Evolutionary conservation across 2,888 invertebrate species (phyloP), one percentile per base, ranked within the genome.

Genomic region (Galerucella pusilla): DNA sequence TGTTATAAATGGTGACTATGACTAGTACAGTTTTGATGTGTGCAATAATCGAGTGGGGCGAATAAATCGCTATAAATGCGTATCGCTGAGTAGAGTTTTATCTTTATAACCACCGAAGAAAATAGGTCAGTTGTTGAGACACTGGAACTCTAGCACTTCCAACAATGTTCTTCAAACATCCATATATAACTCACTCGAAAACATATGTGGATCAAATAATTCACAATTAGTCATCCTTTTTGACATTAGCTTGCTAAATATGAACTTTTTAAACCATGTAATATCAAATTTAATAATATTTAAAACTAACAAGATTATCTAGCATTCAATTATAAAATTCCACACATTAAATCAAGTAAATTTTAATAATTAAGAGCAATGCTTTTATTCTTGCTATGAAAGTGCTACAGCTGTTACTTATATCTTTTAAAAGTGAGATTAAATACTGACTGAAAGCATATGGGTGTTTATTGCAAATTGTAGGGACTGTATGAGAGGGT

Each of bases 1-100:
- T 88, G 87, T 88, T 88, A 87, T 86, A 86, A 87, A 87, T 86
- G 86, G 86, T 87, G 85, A 87, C 86, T 87, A 88, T 87, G 85
- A 87, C 86, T 87, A 88, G 88, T 86, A 86, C 86, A 82, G 85
- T 84, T 86, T 87, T 87, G 86, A 86, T 87, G 86, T 87, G 87
- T 88, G 88, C 87, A 88, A 88, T 88, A 87, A 87, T 81, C 81
- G 84, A 84, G 83, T 81, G 80, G 81, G 80, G 78, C 79, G 80
- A 77, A 67, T 66, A 78, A 81, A 81, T 82, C 80, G 78, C 81
- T 77, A 81, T 7, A 42, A 64, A 80, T 81, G 79, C 83, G 82
- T 78, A 78, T 81, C 77, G 82, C 79, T 81, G 78, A 83, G 86
- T 86, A 86, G 85, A 86, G 84, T 85, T 87, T 86, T 87, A 85